Base-by-base conservation (phyloP, 2,113 vertebrate genomes). In the Zapus hudsonius region DNA sequence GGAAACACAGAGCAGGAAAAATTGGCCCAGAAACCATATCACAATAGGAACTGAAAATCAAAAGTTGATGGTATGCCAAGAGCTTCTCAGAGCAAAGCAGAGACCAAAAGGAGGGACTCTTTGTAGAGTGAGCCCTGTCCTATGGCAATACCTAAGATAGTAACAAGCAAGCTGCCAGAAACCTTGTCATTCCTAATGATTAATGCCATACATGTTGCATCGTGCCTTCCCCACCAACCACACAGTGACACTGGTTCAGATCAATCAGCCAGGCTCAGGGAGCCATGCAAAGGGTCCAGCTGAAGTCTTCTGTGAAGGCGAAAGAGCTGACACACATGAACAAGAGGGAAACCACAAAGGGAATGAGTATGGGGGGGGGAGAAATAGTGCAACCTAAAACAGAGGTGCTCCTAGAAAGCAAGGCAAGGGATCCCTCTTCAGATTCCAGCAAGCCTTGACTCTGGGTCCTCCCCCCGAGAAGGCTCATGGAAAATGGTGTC, bases 111-210 rank as follows among this genome's bases (percentile, higher is more conserved):
- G 25, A 47, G 57, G n/a, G 11, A 5, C 23, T 13, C 59, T 23
- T 6, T 1, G 5, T 27, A 20, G 19, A 27, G 31, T 1, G 23
- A 81, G 10, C 38, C 44, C 36, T 3, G 0, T 52, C 17, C 16
- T 3, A 12, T 20, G 38, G 19, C 40, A 79, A 44, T 7, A 33
- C 47, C 57, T 5, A 79, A 15, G 57, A 70, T 20, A 38, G 7
- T 44, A 74, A 38, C 40, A 55, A 57, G 27, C 55, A 80, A 4
- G 33, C 16, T 73, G 44, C 47, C 29, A 22, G 40, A 76, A 36
- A 44, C 31, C 17, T 78, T 69, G 59, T 22, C n/a, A 0, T 63
- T 89, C 63, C 33, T 11, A 38, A 73, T 52, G 72, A 81, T 25
- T 76, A 20, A n/a, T 67, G 74, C 42, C 16, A 36, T 13, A 47